A percentile compares a stretch with the other conserved stretches of the same genome.
These are phyloP conservation scores for Pseudopleuronectes americanus DNA, from an alignment of 2,797 vertebrate species.

Conservation along the genomic window DNA sequence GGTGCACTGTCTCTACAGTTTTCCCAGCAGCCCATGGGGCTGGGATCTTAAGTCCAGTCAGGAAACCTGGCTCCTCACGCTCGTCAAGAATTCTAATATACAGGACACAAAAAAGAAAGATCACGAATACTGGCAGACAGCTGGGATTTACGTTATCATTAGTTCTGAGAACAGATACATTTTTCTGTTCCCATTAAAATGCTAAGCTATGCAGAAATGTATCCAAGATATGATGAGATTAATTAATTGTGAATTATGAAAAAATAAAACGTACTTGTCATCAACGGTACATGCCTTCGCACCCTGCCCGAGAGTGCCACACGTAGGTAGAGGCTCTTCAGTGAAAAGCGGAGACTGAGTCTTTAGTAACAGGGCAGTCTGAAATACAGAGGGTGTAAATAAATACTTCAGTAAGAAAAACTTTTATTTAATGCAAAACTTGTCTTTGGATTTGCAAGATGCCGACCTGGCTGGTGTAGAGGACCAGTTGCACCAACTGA, in stretches of 20 bases:
- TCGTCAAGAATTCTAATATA: conserved; percentile 93
- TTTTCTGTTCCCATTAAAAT: neutral
- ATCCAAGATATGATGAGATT: neutral
- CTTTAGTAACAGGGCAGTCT: conserved; percentile 97
- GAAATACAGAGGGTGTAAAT: conserved; percentile 47
- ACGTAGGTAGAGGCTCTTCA: conserved; percentile 82
- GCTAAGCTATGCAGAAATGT: neutral
- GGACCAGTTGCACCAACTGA: conserved; percentile 96
- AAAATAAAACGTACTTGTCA: conserved; percentile 87
- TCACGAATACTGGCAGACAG: conserved; percentile 9
- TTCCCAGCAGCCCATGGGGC: conserved; percentile 99
- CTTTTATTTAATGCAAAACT: neutral
- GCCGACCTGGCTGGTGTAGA: conserved; percentile 97
- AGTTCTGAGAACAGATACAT: neutral
- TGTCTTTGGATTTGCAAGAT: neutral
- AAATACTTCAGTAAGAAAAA: conserved; percentile 1
- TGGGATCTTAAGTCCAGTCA: conserved; percentile 97
- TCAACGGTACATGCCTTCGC: conserved; percentile 85
- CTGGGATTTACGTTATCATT: neutral
- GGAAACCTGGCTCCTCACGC: conserved; percentile 96
- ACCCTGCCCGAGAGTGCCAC: conserved; percentile 84
- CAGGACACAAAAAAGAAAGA: conserved; percentile 14
- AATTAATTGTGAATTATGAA: neutral
- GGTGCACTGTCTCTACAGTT: conserved; percentile 97
- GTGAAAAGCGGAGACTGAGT: conserved; percentile 93